phyloP scores from a whole-genome alignment of 2,888 invertebrate species.

The Omphaloscelis lunosa region DNA sequence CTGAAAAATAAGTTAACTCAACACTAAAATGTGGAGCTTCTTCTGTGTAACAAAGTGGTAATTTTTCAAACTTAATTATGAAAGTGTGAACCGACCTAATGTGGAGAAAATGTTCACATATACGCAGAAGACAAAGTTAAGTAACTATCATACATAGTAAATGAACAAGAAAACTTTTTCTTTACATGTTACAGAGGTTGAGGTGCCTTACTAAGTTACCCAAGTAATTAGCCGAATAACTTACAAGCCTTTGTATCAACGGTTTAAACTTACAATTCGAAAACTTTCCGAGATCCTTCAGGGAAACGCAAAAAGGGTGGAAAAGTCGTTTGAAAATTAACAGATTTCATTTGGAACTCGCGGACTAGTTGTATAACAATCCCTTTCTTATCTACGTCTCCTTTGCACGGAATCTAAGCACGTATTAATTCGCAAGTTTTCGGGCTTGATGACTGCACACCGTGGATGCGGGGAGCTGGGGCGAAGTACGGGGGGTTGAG shows the following conservation, averaged over 20 bases:
- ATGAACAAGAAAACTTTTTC: slow-evolving; percentile 64
- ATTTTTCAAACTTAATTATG: slow-evolving; percentile 56
- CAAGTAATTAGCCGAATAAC: slow-evolving; percentile 63
- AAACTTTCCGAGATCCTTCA: slow-evolving; percentile 55
- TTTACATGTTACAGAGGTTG: slow-evolving; percentile 40
- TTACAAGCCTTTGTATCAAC: slow-evolving; percentile 61
- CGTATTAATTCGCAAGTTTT: slow-evolving; percentile 89
- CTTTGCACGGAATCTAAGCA: slow-evolving; percentile 79
- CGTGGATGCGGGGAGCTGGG: slow-evolving; percentile 60
- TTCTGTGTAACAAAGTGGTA: slow-evolving; percentile 17
- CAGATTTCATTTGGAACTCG: slow-evolving; percentile 70
- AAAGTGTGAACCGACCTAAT: slow-evolving; percentile 46
- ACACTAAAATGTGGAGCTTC: slow-evolving; percentile 29
- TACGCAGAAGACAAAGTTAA: slow-evolving; percentile 47
- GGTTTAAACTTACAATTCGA: slow-evolving; percentile 56
- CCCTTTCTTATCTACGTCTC: slow-evolving; percentile 65
- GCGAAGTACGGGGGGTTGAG: slow-evolving; percentile 27
- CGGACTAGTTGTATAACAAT: slow-evolving; percentile 66
- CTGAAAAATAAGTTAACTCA: slow-evolving; percentile 7
- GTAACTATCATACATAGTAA: slow-evolving; percentile 63
- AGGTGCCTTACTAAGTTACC: slow-evolving; percentile 46
- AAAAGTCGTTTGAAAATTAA: slow-evolving; percentile 68
- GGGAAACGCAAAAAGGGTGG: slow-evolving; percentile 52
- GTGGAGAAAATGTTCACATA: slow-evolving; percentile 54
- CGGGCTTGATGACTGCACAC: slow-evolving; percentile 84